Percentiles rank a stretch among this genome's conserved stretches.
phyloP scores from a whole-genome alignment of 2,888 invertebrate species.

The Cloeon dipterum region DNA sequence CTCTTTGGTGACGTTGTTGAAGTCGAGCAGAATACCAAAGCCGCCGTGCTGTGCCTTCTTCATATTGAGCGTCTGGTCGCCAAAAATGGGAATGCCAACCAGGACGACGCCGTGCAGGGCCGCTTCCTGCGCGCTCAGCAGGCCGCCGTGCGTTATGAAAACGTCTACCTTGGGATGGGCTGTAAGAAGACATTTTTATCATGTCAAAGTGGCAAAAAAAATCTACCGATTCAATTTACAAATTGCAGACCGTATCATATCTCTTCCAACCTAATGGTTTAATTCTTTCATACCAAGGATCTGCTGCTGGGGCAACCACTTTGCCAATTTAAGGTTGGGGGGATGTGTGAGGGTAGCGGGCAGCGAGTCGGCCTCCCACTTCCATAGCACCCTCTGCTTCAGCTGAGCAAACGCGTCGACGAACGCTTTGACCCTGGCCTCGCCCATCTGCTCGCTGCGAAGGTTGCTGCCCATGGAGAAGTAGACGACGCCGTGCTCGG shows the following conservation, averaged over 20 bases:
- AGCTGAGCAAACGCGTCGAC: slow-evolving; percentile 19
- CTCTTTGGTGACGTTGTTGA: slow-evolving; percentile 12
- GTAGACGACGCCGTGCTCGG: slow-evolving; percentile 23
- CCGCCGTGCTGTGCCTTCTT: slow-evolving; percentile 25
- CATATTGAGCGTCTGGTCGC: slow-evolving; percentile 29
- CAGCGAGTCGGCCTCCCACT: slow-evolving; percentile 19
- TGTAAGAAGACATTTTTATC: no score
- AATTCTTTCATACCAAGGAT: no score
- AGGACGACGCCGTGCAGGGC: slow-evolving; percentile 23
- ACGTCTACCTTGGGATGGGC: slow-evolving; percentile 27
- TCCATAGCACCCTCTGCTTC: slow-evolving; percentile 25
- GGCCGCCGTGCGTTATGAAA: slow-evolving; percentile 33
- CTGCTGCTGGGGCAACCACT: slow-evolving; percentile 47
- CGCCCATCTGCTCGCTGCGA: slow-evolving; percentile 18
- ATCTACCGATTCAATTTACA: no score
- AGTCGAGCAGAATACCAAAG: slow-evolving; percentile 19
- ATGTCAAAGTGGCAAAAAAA: no score
- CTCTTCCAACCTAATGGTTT: no score
- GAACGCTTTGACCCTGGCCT: slow-evolving; percentile 14
- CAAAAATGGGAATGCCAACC: slow-evolving; percentile 25
- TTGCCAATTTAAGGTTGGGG: slow-evolving; percentile 24
- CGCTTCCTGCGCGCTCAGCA: slow-evolving; percentile 29
- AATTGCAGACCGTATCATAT: no score
- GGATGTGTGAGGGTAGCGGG: slow-evolving; percentile 19
- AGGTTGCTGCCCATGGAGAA: slow-evolving; percentile 26